A percentile compares a stretch with the other conserved stretches of the same genome.
Evolutionary conservation across 1,140 invertebrate genomes (phyloP).

Genomic region (Stegodyphus dumicola): DNA sequence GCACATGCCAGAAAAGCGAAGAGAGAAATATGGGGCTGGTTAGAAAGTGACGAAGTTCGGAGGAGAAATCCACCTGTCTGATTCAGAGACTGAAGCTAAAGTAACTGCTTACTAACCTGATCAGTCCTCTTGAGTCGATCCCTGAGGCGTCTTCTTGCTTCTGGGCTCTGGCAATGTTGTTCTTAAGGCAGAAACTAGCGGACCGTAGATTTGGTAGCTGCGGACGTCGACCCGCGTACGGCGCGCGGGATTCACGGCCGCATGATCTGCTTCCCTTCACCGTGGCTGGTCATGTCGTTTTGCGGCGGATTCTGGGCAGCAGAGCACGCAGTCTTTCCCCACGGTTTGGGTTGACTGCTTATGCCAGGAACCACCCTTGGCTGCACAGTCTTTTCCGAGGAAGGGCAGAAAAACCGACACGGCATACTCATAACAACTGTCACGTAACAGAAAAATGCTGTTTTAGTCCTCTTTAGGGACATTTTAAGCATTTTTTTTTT

Average conservation of each 20-base stretch:
- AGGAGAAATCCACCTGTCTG: conserved; percentile 24
- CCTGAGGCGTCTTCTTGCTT: conserved; percentile 14
- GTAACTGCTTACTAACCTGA: conserved; percentile 43
- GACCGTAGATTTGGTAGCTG: conserved; percentile 19
- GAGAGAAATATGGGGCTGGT: neutral
- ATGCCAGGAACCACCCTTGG: conserved; percentile 54
- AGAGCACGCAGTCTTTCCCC: conserved; percentile 14
- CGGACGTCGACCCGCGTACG: conserved; percentile 1
- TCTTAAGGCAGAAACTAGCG: conserved; percentile 35
- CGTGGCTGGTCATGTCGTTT: conserved; percentile 5
- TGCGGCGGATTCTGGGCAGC: conserved; percentile 17
- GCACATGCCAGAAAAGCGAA: neutral
- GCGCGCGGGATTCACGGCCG: conserved; percentile 3
- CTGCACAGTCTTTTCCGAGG: conserved; percentile 40
- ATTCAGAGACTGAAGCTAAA: conserved; percentile 24
- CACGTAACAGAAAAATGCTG: conserved; percentile 59
- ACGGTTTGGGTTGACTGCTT: conserved; percentile 53
- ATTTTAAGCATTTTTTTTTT: neutral
- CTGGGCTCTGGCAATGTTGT: conserved; percentile 3
- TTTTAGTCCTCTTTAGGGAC: conserved; percentile 1
- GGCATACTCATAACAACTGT: conserved; percentile 55
- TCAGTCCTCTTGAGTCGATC: conserved; percentile 24
- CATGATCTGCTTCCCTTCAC: neutral
- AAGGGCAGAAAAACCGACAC: conserved; percentile 9
- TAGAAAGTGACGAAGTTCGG: neutral